phyloP scores from a whole-genome alignment of 2,888 invertebrate species.

The Sarcophaga rosellei region DNA sequence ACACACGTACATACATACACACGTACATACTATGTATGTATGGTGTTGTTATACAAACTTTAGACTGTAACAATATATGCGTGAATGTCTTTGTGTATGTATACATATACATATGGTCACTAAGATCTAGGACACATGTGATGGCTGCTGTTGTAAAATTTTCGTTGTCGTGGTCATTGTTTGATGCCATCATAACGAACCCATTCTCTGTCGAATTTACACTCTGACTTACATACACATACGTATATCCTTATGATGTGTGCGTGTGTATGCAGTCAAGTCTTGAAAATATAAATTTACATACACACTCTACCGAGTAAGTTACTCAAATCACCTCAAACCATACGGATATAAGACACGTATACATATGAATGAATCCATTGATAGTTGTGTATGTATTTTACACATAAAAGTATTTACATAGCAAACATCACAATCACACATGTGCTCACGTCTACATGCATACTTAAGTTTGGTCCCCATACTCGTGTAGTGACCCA shows the following conservation, averaged over 20 bases:
- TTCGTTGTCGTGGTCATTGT: conserved; percentile 61
- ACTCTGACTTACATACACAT: conserved; percentile 27
- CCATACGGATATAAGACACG: conserved; percentile 29
- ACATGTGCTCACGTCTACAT: conserved; percentile 15
- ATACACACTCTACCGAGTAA: conserved; percentile 52
- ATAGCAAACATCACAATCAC: conserved; percentile 34
- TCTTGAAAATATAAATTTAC: conserved; percentile 63
- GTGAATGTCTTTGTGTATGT: neutral
- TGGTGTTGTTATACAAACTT: neutral
- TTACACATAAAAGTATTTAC: conserved; percentile 12
- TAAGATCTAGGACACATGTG: conserved; percentile 64
- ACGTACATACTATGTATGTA: neutral
- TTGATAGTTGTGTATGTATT: neutral
- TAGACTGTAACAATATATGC: neutral
- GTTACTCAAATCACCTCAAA: conserved; percentile 58
- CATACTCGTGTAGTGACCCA: conserved; percentile 53
- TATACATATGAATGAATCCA: conserved; percentile 14
- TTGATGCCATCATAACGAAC: conserved; percentile 53
- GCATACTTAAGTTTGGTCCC: conserved; percentile 25
- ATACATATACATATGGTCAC: conserved; percentile 12
- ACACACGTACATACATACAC: neutral
- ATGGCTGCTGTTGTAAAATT: conserved; percentile 56
- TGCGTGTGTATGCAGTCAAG: conserved; percentile 35
- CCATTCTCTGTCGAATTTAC: conserved; percentile 36
- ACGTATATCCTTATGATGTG: too few relatives aligned